A percentile compares a stretch with the other conserved stretches of the same genome.
Evolutionary conservation across 2,797 vertebrate species (phyloP).

Genomic region (Alauda arvensis): DNA sequence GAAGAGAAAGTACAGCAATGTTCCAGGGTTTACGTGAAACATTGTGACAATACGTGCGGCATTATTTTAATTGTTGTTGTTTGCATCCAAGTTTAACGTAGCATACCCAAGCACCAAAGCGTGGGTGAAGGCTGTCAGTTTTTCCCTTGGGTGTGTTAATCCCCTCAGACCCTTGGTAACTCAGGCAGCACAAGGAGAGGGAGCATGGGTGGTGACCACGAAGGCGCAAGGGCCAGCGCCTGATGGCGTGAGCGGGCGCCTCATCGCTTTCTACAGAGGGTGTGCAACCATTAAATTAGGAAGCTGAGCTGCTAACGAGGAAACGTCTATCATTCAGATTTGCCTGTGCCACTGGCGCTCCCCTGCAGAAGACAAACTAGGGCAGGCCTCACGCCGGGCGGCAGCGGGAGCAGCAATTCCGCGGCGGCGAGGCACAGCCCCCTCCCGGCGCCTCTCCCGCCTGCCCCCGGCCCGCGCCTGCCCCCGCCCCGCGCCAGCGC

Average conservation of each 20-base stretch:
- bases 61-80: background rate
- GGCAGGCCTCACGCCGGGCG: background rate
- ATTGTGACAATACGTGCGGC: fast-evolving
- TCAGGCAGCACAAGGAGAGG: fast-evolving
- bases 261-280: no score
- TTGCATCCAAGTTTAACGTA: background rate
- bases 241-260: background rate
- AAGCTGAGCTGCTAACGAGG: background rate
- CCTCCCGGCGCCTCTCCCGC: no score
- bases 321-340: background rate
- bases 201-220: background rate
- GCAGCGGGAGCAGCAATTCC: no score
- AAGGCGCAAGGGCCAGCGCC: background rate
- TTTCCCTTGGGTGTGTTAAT: no score
- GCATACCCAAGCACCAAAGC: fast-evolving
- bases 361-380: background rate
- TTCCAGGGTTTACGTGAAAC: background rate
- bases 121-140: no score
- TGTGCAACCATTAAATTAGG: background rate
- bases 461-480: background rate
- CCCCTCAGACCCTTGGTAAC: background rate
- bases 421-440: fast-evolving
- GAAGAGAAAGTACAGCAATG: background rate
- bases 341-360: background rate
- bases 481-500: background rate